phyloP scores from a whole-genome alignment of 2,888 invertebrate genomes.

The Zele albiditarsus region DNA sequence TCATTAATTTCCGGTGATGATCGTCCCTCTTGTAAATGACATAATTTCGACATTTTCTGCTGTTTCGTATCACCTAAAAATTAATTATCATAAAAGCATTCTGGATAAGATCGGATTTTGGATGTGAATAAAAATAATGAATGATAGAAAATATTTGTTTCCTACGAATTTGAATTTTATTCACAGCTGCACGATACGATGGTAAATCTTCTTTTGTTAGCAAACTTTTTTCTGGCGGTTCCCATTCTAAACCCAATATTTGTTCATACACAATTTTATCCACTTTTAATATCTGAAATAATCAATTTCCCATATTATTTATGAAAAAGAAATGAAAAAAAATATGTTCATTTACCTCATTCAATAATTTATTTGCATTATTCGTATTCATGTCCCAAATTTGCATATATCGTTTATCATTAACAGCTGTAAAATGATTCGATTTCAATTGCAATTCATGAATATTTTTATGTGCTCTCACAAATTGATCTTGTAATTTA shows the following conservation, averaged over 20 bases:
- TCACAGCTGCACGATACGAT: conserved; percentile 69
- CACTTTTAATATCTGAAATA: conserved; percentile 74
- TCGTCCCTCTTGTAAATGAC: conserved; percentile 50
- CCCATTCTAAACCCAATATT: conserved; percentile 77
- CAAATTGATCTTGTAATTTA: conserved; percentile 81
- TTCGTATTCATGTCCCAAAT: conserved; percentile 79
- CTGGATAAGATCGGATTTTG: too few relatives aligned
- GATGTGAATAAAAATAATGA: background rate
- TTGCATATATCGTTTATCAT: conserved; percentile 78
- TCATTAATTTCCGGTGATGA: conserved; percentile 56
- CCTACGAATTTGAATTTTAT: conserved; percentile 59
- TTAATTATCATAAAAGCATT: conserved; percentile 19
- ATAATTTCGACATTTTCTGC: conserved; percentile 52
- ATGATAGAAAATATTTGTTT: background rate
- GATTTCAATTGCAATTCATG: conserved; percentile 82
- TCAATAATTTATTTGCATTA: conserved; percentile 73
- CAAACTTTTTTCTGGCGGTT: conserved; percentile 70
- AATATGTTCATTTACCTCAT: conserved; percentile 64
- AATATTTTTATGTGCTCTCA: conserved; percentile 80
- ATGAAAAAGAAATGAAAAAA: background rate
- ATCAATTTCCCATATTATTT: conserved; percentile 15
- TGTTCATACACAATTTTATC: conserved; percentile 79
- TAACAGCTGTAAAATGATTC: conserved; percentile 77
- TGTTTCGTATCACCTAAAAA: conserved; percentile 57
- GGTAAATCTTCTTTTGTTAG: conserved; percentile 72